These are phyloP conservation scores for Ormyrus nitidulus DNA, from an alignment of 2,888 invertebrate genomes.

Conservation along the genomic window DNA sequence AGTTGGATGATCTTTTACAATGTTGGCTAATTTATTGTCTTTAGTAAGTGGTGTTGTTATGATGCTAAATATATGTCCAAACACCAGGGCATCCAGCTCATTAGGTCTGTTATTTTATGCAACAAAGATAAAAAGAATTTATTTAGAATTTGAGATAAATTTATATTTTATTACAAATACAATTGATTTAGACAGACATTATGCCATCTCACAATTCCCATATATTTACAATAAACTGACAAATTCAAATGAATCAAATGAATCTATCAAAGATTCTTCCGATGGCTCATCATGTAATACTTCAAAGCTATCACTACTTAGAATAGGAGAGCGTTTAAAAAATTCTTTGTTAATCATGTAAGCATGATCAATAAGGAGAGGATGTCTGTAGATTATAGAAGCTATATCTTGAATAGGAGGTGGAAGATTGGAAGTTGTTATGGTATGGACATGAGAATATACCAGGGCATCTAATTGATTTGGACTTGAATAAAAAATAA, in stretches of 20 bases:
- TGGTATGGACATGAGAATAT: slow-evolving; percentile 80
- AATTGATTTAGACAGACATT: neutral
- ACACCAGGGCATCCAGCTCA: slow-evolving; percentile 96
- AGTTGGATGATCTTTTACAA: slow-evolving; percentile 85
- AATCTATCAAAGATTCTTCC: slow-evolving; percentile 59
- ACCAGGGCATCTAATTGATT: slow-evolving; percentile 88
- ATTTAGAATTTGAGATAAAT: slow-evolving; percentile 5
- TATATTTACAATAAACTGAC: slow-evolving; percentile 18
- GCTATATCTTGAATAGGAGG: slow-evolving; percentile 67
- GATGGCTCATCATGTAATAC: slow-evolving; percentile 58
- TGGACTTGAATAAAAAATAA: slow-evolving; percentile 76
- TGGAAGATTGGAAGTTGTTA: slow-evolving; percentile 75
- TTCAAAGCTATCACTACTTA: slow-evolving; percentile 61
- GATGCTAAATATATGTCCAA: slow-evolving; percentile 97
- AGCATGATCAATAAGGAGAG: slow-evolving; percentile 72
- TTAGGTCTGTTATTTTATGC: slow-evolving; percentile 83
- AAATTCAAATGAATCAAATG: slow-evolving; percentile 25
- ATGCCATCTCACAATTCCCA: neutral
- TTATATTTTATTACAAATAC: slow-evolving; percentile 1
- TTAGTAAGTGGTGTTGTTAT: slow-evolving; percentile 90
- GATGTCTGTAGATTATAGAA: slow-evolving; percentile 74
- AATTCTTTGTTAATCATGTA: slow-evolving; percentile 61
- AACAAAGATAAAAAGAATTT: slow-evolving; percentile 47
- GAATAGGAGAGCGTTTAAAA: slow-evolving; percentile 55
- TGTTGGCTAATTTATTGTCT: slow-evolving; percentile 87